Conservation (phyloP, 1,140 invertebrate species). For the Drosophila arizonae region DNA sequence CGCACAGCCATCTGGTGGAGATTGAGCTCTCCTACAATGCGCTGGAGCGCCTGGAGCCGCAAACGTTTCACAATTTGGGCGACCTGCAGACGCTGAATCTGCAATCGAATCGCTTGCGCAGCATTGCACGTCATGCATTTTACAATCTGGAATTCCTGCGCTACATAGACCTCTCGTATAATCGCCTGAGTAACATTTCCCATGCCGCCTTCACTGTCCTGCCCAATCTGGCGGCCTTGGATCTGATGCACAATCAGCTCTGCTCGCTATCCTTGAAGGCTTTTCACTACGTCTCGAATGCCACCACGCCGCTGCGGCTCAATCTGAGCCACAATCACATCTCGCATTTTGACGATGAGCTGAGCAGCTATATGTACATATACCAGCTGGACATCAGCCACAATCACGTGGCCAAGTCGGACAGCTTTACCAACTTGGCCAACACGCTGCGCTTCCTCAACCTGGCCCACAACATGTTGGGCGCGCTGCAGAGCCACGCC, state of each 20-base stretch:
- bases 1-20: conserved; percentile 90
- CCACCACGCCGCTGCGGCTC: conserved; percentile 85
- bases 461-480: conserved; percentile 90
- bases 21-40: conserved; percentile 90
- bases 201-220: conserved; percentile 87
- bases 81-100: conserved; percentile 88
- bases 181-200: conserved; percentile 86
- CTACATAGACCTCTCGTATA: conserved; percentile 88
- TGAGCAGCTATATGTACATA: conserved; percentile 84
- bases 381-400: conserved; percentile 89
- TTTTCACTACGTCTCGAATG: conserved; percentile 87
- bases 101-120: conserved; percentile 88
- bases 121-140: conserved; percentile 85
- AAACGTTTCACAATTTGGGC: conserved; percentile 86
- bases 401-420: conserved; percentile 87
- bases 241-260: conserved; percentile 89
- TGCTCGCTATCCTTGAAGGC: conserved; percentile 86
- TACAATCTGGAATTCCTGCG: conserved; percentile 87
- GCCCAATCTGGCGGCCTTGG: conserved; percentile 87
- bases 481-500: conserved; percentile 87
- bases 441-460: conserved; percentile 86
- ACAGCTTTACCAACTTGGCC: conserved; percentile 86
- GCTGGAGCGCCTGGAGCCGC: conserved; percentile 85
- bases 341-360: conserved; percentile 85
- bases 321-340: conserved; percentile 89